A percentile compares a stretch with the other conserved stretches of the same genome.
phyloP scores from a whole-genome alignment of 2,888 invertebrate species.

The Steinernema hermaphroditum region DNA sequence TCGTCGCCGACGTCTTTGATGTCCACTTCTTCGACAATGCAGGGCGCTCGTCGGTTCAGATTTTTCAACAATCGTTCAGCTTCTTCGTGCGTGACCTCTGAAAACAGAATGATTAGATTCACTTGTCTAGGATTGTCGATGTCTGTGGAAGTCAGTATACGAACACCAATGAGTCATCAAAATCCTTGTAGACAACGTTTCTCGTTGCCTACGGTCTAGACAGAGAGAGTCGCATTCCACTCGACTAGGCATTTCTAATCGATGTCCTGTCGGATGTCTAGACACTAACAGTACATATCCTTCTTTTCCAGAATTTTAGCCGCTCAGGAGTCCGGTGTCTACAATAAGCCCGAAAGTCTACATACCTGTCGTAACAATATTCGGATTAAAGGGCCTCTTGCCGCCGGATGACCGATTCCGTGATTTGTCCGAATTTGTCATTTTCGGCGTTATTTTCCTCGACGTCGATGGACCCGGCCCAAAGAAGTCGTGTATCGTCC shows the following conservation, averaged over 20 bases:
- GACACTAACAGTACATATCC: no score
- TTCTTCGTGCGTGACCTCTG: conserved; percentile 15
- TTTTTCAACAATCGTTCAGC: not conserved
- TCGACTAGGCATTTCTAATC: no score
- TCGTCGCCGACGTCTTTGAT: not conserved
- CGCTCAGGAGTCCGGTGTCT: no score
- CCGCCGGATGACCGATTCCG: not conserved
- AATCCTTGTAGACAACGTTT: no score
- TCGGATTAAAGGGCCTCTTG: conserved; percentile 1
- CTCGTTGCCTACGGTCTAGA: no score
- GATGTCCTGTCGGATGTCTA: no score
- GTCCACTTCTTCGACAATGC: conserved; percentile 10
- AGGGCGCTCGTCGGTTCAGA: not conserved
- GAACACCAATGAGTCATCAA: no score
- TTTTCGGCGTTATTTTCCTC: not conserved
- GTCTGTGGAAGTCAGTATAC: no score
- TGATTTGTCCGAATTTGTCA: not conserved
- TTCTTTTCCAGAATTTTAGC: no score
- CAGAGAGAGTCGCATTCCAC: no score
- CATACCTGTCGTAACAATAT: not conserved
- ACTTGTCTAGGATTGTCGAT: no score
- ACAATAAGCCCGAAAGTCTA: no score
- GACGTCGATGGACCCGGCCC: not conserved
- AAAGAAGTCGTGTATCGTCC: conserved; percentile 4
- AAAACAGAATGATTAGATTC: not conserved